Evolutionary conservation across 2,113 vertebrate species (phyloP), one percentile per base, ranked within the genome.

Genomic region (Xenus cinereus): DNA sequence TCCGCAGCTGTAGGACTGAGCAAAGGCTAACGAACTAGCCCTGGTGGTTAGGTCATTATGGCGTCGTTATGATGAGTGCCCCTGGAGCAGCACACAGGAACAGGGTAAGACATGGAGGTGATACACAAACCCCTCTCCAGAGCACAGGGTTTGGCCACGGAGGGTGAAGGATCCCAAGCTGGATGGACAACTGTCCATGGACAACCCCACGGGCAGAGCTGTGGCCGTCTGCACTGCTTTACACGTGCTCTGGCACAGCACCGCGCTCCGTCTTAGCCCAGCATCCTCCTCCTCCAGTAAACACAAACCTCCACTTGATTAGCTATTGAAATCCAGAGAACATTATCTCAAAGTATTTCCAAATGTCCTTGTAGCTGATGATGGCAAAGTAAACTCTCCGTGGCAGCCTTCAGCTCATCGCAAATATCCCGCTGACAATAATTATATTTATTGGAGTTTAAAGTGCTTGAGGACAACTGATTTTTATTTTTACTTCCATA

Each of bases 41-140:
- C 28, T 2, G 4, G 20, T 13, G 35, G 35, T 23, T 5, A 41
- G 64, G 50, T 12, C 5, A 1, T 14, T 43, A 20, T 1, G 9
- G 43, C 21, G 48, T 41, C 24, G 7, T 51, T 35, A 50, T 23
- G 57, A 14, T 7, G 48, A 41, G 19, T 1, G 23, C 23, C 33
- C 9, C 39, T 8, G 24, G 41, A 46, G 72, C 8, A 46, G 21
- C 37, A 32, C 1, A 1, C 32, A 14, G 19, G 63, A 32, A 24
- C 19, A 54, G 27, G 7, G 4, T 9, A 12, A 75, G 27, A 11
- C 32, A 11, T 3, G 16, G 39, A 59, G 32, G 39, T 3, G 56
- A 48, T 7, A 28, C 30, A 23, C 37, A 5, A 6, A 23, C 48
- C 35, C 23, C 48, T 8, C 54, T 46, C 28, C 48, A 28, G 15